Percentiles rank a stretch among this genome's conserved stretches.
phyloP scores from a whole-genome alignment of 1,140 invertebrate genomes.

The Drosophila arawakana region DNA sequence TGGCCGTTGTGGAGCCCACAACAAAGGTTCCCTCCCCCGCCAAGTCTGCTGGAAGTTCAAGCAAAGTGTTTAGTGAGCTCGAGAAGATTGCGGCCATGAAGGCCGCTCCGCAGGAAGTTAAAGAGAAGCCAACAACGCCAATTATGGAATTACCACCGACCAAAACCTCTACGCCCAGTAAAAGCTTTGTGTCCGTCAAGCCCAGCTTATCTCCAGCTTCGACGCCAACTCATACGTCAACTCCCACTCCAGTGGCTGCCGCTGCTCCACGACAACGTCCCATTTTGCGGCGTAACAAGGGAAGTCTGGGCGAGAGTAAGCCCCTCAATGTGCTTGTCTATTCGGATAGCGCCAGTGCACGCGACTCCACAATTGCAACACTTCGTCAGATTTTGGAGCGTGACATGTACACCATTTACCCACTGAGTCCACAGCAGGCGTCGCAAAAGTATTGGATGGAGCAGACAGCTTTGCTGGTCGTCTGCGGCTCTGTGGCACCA shows the following conservation, averaged over 20 bases:
- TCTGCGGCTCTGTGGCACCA: slow-evolving; percentile 90
- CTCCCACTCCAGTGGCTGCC: slow-evolving; percentile 6
- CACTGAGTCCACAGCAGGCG: slow-evolving; percentile 87
- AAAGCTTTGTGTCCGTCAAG: slow-evolving; percentile 54
- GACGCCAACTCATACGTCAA: not conserved
- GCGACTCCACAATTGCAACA: slow-evolving; percentile 89
- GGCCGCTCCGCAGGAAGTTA: not conserved
- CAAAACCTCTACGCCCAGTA: slow-evolving; percentile 30
- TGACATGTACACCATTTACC: slow-evolving; percentile 92
- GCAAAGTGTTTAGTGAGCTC: slow-evolving; percentile 31
- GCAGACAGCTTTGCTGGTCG: slow-evolving; percentile 90
- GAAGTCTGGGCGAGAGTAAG: slow-evolving; percentile 85
- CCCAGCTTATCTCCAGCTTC: slow-evolving; percentile 28
- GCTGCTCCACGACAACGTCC: slow-evolving; percentile 45
- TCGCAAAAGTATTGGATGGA: slow-evolving; percentile 89
- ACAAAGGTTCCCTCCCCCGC: slow-evolving; percentile 55
- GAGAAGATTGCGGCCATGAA: slow-evolving; percentile 53
- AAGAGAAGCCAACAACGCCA: not conserved
- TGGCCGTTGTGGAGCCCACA: slow-evolving; percentile 67
- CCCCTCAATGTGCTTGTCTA: slow-evolving; percentile 94
- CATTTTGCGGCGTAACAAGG: slow-evolving; percentile 61
- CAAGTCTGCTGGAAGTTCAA: slow-evolving; percentile 14
- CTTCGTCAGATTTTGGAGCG: slow-evolving; percentile 89
- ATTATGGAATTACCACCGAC: not conserved
- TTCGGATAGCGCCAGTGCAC: slow-evolving; percentile 90